Base-by-base conservation (phyloP, 2,888 invertebrate species). In the Lochmaea capreae region DNA sequence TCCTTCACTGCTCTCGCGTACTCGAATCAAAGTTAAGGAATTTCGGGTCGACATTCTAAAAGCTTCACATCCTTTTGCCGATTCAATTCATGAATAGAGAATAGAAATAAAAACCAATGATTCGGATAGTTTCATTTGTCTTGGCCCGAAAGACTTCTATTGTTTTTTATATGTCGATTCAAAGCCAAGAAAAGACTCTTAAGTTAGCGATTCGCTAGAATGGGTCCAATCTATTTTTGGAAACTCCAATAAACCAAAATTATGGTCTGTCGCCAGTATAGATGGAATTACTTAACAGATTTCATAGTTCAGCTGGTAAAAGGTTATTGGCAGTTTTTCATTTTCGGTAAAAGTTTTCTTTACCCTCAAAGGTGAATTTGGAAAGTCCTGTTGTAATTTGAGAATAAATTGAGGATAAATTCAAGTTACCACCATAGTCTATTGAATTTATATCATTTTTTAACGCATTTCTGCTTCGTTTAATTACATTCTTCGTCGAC, bases 61-160 rank as follows among this genome's bases (percentile, higher is more conserved):
- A 74, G 79, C 62, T 79, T 78, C 76, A 73, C 79, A 80, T 77
- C 77, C 71, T 65, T 65, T 58, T 82, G 80, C 77, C 69, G 82
- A 85, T 85, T 82, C 84, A 83, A 84, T 85, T 85, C 85, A 83
- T 84, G 85, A 85, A 84, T 83, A 83, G 83, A 83, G 85, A 85
- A 84, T 83, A 83, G 83, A 83, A 85, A 85, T 86, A 85, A 86
- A 86, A 86, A 81, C 84, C 85, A 86, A 86, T 85, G 86, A 85
- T 81, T 85, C 81, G 86, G 81, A 85, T 85, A 84, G 81, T 83
- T 84, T 82, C 83, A 80, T 82, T 81, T 79, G 80, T 81, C 80
- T 82, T 80, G 80, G 81, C 39, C 62, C 80, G 76, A 77, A 78
- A 76, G 79, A 77, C 79, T 79, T 76, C 83, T 80, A 83, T 84